Conservation (phyloP, 2,113 vertebrate species). For the Neotragus moschatus region DNA sequence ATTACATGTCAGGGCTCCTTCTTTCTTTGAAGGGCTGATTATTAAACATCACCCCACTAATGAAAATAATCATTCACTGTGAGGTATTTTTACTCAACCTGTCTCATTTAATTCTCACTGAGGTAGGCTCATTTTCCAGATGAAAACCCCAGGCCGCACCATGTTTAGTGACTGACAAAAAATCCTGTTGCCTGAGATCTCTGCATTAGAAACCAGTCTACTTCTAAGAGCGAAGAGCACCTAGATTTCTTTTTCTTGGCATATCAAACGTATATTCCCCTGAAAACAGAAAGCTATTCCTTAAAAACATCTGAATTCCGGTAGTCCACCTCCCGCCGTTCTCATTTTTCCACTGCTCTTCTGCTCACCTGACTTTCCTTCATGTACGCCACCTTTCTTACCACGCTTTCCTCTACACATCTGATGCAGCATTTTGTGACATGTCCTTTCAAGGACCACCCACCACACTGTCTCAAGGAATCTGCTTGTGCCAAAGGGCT, state of each 20-base stretch:
- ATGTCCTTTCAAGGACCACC: background rate
- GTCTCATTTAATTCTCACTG: background rate
- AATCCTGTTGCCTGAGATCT: background rate
- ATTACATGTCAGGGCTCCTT: background rate
- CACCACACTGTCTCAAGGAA: background rate
- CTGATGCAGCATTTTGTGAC: background rate
- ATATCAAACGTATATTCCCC: background rate
- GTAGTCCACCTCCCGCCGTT: fast-evolving
- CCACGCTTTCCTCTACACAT: background rate
- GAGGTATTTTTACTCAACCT: background rate
- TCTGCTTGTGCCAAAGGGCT: background rate
- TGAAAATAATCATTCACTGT: background rate
- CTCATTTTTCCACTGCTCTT: background rate
- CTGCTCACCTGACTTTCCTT: background rate
- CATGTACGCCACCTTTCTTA: background rate
- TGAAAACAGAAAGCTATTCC: background rate
- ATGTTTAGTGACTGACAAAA: background rate
- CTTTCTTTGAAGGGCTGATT: background rate
- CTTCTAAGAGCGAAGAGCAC: background rate
- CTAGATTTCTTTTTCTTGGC: background rate
- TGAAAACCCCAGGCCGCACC: background rate
- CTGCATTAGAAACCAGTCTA: background rate
- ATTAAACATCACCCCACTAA: background rate
- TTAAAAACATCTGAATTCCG: background rate
- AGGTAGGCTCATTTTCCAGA: background rate